Base-by-base conservation (phyloP, 2,888 invertebrate species). In the Lepidochitona cinerea region DNA sequence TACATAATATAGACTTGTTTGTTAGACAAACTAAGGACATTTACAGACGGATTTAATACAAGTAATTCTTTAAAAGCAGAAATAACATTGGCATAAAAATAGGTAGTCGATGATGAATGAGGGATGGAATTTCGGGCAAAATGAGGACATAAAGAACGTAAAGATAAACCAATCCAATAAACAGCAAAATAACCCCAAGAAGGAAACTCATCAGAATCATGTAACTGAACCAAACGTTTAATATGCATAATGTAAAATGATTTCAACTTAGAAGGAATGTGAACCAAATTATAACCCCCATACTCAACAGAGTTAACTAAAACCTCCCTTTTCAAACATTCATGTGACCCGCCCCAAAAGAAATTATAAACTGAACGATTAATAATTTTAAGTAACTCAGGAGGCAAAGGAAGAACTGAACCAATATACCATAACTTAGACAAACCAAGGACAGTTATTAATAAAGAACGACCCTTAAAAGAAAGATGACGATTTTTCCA, bases 261-360 rank as follows among this genome's bases (percentile, higher is more conserved):
- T n/a, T 54, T 54, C 9, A 54, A 18, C 23, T 54, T 54, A 18
- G 41, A 41, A 41, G 9, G 9, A 41, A 41, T 41, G 18, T 18
- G 18, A 41, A 41, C 41, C 9, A 41, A 18, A 12, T 41, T 41
- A 41, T 41, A 41, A 41, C 41, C 41, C 18, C 41, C 41, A 9
- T 12, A 41, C 41, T 9, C 9, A 18, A 41, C 41, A 12, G 41
- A 18, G 9, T 18, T 9, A 41, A 12, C 9, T 41, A 41, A 18
- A 12, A 41, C 41, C 41, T 41, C 41, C 18, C 41, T 9, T 18
- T 12, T n/a, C 7, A 54, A 6, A 54, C 9, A 23, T 23, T 54
- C 54, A 54, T 67, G 37, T n/a, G n/a, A n/a, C 37, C 37, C 54
- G 9, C 54, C 54, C 54, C 54, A 54, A 54, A 54, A 54, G 23